Evolutionary conservation across 2,888 invertebrate genomes (phyloP), one percentile per base, ranked within the genome.

Genomic region (Leptopilina drosophilae): DNA sequence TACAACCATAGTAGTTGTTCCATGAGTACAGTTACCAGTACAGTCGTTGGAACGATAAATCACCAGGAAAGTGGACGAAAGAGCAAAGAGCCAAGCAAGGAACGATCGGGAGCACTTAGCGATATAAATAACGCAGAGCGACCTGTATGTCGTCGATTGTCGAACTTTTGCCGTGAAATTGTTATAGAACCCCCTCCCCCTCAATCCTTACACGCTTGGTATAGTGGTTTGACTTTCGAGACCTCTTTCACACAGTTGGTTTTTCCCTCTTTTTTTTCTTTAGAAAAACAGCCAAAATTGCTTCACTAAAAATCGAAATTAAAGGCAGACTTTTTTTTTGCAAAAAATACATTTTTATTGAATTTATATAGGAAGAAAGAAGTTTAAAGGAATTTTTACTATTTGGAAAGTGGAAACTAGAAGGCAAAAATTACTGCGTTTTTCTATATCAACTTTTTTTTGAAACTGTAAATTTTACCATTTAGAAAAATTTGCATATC

Each of bases 91-190:
- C 87, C 85, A 84, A 86, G 87, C 85, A 86, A 86, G 87, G 87
- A 86, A 85, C 86, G 89, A 87, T 88, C 86, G 87, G 86, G 88
- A 88, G 89, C 89, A 89, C 90, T 90, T 89, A 89, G 88, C 84
- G 89, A 89, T 89, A 90, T 89, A 90, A 90, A 90, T 89, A 90
- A 89, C 89, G 84, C 81, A 82, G 85, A 82, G 84, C 87, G 87
- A 87, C 88, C 89, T 88, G 89, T 89, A 89, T 89, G 89, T 89
- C 89, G 89, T 88, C 89, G 87, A 89, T 89, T 88, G 89, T 88
- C 89, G 86, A 89, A 89, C 89, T 89, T 88, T 81, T 84, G 83
- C 82, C 82, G 78, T 78, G 77, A 77, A 79, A 77, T 78, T 78
- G 81, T 80, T 82, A 82, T 78, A 77, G 82, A 12, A 81, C 82